Base-by-base conservation (phyloP, 2,888 invertebrate genomes). In the Bruchidius siliquastri region DNA sequence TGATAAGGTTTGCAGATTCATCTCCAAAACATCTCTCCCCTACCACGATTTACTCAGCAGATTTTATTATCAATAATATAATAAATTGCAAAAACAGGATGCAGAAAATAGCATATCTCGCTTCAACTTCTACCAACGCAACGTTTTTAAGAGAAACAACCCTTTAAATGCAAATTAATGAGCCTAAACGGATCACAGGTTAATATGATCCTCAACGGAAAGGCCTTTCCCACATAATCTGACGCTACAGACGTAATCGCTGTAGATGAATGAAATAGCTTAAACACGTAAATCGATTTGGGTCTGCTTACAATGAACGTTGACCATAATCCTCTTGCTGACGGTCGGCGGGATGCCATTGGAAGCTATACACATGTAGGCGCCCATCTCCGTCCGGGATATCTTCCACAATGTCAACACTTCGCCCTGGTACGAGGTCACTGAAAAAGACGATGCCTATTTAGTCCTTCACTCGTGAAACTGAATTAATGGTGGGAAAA, bases 261-360 rank as follows among this genome's bases (percentile, higher is more conserved):
- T 18, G 0, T 13, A 49, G 6, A 1, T 49, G 49, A 49, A 49
- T 49, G 49, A 49, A 49, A 49, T 49, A 49, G 49, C 49, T 49
- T 49, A 49, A 49, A 13, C 49, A 1, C 18, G 49, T 49, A 13
- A 49, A 49, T 49, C 49, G 49, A 49, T 49, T 49, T 49, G 49
- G 49, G 49, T 68, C 0, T 68, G 94, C 96, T 94, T 89, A 96
- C 96, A 96, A 86, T 96, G 94, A 80, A 96, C 96, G 88, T 92
- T 94, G 83, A 96, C 92, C 85, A 91, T 91, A 83, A 96, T 95
- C 84, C 96, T 90, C 88, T 96, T 96, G 88, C 95, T 95, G 82
- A 96, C 93, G 72, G 94, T 92, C 71, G 96, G 96, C 68, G 96
- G 96, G 70, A 96, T 92, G 30, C 94, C 94, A 82, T 96, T 96